Base-by-base conservation (phyloP, 1,140 invertebrate species). In the Drosophila funebris region DNA sequence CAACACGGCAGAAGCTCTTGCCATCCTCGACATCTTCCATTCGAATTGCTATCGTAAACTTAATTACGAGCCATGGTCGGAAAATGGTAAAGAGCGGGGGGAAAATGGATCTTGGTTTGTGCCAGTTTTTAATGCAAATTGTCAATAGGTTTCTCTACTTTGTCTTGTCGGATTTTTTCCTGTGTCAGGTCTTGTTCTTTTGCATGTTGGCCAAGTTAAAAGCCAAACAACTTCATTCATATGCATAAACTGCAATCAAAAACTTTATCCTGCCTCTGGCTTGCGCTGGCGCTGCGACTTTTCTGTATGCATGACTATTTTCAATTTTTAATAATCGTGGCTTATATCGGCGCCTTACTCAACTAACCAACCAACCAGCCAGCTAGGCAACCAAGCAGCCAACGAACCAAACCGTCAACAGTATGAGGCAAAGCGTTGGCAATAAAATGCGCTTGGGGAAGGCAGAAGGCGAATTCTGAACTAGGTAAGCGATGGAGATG, bases 241-340 rank as follows among this genome's bases (percentile, higher is more conserved):
- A 84, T 83, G 80, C 80, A 84, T 79, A 79, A 76, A 84, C 58
- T 84, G 76, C 80, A 75, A 78, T 83, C 64, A 71, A 75, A 61
- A 43, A 61, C 48, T 57, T 69, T 74, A 39, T 29, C 52, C 58
- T 63, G 14, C 39, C 27, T 46, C 18, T 36, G 31, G 6, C 31
- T 9, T 8, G 20, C 31, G 20, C 31, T 27, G 43, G 24, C 18
- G 44, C 33, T 8, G 37, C 22, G 50, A 62, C 37, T 33, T 22
- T 22, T 18, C 7, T 52, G 62, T 68, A 73, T 31, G 29, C 54
- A 60, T 63, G 77, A 82, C 48, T 81, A 81, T 87, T 78, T 81
- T 69, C 60, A 61, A 82, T 88, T 82, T 85, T 88, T 78, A 87
- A 85, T 85, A 82, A 88, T 88, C 74, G 71, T 82, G 73, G 71